A percentile compares a stretch with the other conserved stretches of the same genome.
Evolutionary conservation across 2,797 vertebrate species (phyloP).

Genomic region (Natrix natrix): DNA sequence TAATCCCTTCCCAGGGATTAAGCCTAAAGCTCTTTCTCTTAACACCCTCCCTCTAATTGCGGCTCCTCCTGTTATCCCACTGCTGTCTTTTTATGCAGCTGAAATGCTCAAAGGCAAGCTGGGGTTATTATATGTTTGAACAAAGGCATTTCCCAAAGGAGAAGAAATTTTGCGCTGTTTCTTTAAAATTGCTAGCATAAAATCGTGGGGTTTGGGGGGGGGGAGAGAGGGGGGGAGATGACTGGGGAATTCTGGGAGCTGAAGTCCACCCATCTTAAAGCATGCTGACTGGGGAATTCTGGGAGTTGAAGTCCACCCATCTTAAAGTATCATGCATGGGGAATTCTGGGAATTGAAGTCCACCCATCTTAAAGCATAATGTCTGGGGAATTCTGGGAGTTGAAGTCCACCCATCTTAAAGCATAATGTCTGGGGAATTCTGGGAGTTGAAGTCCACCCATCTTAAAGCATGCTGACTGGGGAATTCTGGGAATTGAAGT

Average conservation of each 20-base stretch:
- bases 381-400: no score
- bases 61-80: neutral
- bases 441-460: no score
- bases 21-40: neutral
- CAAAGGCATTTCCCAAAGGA: neutral
- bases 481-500: no score
- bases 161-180: no score
- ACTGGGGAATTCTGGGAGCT: neutral
- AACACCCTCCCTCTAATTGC: neutral
- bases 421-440: no score
- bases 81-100: neutral
- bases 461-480: no score
- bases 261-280: no score
- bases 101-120: neutral
- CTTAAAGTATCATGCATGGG: rapidly evolving
- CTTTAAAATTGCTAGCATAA: neutral
- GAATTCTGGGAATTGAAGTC: no score
- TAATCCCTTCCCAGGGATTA: constrained; percentile 20
- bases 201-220: neutral
- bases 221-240: neutral
- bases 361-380: no score
- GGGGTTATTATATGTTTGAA: neutral
- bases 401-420: no score
- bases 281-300: no score
- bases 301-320: no score